Evolutionary conservation across 2,113 vertebrate genomes (phyloP).

Genomic region (Toxotes jaculatrix): DNA sequence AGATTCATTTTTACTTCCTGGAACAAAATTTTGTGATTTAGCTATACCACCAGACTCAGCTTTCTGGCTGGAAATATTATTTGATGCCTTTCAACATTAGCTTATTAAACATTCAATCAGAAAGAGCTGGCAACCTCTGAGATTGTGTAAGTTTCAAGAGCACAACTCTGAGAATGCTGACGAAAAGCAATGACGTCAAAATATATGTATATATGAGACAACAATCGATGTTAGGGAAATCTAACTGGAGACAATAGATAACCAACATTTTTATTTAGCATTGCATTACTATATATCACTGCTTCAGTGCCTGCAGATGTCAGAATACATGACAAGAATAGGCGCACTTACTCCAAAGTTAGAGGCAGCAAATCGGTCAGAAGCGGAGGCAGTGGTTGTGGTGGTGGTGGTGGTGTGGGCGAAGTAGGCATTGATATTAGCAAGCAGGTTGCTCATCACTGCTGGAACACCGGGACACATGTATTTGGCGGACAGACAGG

Average conservation of each 20-base stretch:
- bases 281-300: slow-evolving; percentile 2
- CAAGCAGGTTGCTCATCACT: slow-evolving; percentile 96
- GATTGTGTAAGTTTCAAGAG: slow-evolving; percentile 14
- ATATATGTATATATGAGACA: not conserved
- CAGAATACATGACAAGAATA: slow-evolving; percentile 11
- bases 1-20: slow-evolving; percentile 65
- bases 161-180: slow-evolving; percentile 4
- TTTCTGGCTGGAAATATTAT: slow-evolving; percentile 51
- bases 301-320: not conserved
- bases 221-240: not conserved
- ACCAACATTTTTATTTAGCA: not conserved
- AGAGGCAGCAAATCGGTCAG: slow-evolving; percentile 96
- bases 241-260: not conserved
- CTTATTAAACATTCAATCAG: slow-evolving; percentile 58
- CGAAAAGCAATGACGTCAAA: not conserved
- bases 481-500: slow-evolving; percentile 97
- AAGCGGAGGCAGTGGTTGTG: slow-evolving; percentile 96
- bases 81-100: slow-evolving; percentile 51
- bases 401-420: slow-evolving; percentile 94
- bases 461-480: slow-evolving; percentile 98
- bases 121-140: slow-evolving; percentile 18
- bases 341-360: slow-evolving; percentile 93
- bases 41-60: slow-evolving; percentile 36
- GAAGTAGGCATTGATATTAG: slow-evolving; percentile 99
- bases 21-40: slow-evolving; percentile 38